A percentile compares a stretch with the other conserved stretches of the same genome.
phyloP scores from a whole-genome alignment of 2,888 invertebrate species.

The Catocala sponsa region DNA sequence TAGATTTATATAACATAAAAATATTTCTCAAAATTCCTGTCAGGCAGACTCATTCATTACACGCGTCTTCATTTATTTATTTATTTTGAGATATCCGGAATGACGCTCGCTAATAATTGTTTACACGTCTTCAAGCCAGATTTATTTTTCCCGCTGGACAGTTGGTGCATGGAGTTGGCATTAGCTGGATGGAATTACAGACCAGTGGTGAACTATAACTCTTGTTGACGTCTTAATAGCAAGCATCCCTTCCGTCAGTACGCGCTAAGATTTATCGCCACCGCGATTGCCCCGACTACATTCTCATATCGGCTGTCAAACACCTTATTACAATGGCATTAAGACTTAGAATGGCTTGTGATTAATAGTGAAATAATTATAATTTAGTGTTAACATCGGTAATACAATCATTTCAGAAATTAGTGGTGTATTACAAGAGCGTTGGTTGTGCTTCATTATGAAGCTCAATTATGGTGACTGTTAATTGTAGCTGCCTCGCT shows the following conservation, averaged over 20 bases:
- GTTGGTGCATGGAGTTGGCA: slow-evolving; percentile 39
- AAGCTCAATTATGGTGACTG: slow-evolving; percentile 35
- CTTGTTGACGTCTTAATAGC: slow-evolving; percentile 68
- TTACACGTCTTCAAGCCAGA: slow-evolving; percentile 25
- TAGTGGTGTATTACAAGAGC: slow-evolving; percentile 13
- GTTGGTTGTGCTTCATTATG: slow-evolving; percentile 22
- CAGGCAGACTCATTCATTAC: too few species aligned
- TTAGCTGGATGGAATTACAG: slow-evolving; percentile 47
- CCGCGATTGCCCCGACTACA: slow-evolving; percentile 20
- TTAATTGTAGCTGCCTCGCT: not conserved
- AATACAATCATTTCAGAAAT: slow-evolving; percentile 42
- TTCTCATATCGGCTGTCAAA: slow-evolving; percentile 28
- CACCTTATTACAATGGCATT: slow-evolving; percentile 14
- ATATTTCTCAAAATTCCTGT: too few species aligned
- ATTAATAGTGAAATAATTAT: slow-evolving; percentile 23
- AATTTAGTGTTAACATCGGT: slow-evolving; percentile 31
- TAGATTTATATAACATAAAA: too few species aligned
- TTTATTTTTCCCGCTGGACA: slow-evolving; percentile 29
- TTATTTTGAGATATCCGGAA: not conserved
- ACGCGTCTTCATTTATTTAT: not conserved
- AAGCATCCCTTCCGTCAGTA: slow-evolving; percentile 58
- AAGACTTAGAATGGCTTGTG: slow-evolving; percentile 24
- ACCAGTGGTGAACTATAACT: slow-evolving; percentile 60
- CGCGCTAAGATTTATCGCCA: slow-evolving; percentile 57
- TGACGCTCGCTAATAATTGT: slow-evolving; percentile 23